Conservation (phyloP, 1,140 invertebrate genomes). For the Idris sp. region DNA sequence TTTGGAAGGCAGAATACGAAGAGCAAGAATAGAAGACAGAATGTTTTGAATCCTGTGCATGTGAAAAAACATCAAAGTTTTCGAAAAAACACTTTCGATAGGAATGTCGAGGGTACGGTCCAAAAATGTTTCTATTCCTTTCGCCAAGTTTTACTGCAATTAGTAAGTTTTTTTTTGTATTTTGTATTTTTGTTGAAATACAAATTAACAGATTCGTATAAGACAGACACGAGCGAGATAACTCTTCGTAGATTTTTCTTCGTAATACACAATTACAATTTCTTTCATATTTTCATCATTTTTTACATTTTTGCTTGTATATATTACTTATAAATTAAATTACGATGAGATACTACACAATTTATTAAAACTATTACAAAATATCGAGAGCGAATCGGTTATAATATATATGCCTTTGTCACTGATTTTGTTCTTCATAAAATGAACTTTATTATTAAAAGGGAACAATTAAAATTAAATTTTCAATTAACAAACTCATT, state of each 20-base stretch:
- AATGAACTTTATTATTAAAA: slow-evolving; percentile 31
- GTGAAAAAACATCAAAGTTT: slow-evolving; percentile 60
- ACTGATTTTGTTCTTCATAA: slow-evolving; percentile 52
- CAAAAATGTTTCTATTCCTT: slow-evolving; percentile 66
- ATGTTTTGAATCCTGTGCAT: slow-evolving; percentile 62
- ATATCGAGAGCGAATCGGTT: slow-evolving; percentile 67
- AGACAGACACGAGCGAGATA: slow-evolving; percentile 63
- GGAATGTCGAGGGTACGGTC: slow-evolving; percentile 68
- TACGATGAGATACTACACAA: slow-evolving; percentile 68
- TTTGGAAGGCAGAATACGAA: slow-evolving; percentile 64
- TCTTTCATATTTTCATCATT: slow-evolving; percentile 63
- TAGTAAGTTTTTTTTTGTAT: slow-evolving; percentile 22
- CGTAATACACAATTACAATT: slow-evolving; percentile 65
- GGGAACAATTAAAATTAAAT: slow-evolving; percentile 49
- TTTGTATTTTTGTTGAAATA: slow-evolving; percentile 55
- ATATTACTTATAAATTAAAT: slow-evolving; percentile 72
- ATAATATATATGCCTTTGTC: slow-evolving; percentile 57
- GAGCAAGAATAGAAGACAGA: slow-evolving; percentile 64
- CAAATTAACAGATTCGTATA: slow-evolving; percentile 62
- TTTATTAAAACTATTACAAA: slow-evolving; percentile 71
- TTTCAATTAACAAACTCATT: slow-evolving; percentile 36
- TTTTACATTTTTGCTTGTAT: slow-evolving; percentile 67
- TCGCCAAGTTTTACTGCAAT: slow-evolving; percentile 63
- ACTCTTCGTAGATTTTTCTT: slow-evolving; percentile 64
- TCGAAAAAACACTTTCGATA: slow-evolving; percentile 64